phyloP scores from a whole-genome alignment of 2,797 vertebrate species.

The Enteromius radiatus region DNA sequence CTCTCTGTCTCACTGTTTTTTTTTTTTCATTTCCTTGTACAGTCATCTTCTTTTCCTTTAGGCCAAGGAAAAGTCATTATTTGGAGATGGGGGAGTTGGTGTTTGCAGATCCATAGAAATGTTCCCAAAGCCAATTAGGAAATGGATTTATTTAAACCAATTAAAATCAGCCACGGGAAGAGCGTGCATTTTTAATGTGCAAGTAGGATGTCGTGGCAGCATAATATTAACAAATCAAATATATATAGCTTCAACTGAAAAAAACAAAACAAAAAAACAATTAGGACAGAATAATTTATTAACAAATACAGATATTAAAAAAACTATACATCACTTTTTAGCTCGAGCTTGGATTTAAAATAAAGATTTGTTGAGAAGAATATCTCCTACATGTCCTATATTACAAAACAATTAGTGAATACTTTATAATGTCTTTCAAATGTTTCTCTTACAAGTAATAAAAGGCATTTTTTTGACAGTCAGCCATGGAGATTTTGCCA shows the following conservation, averaged over 20 bases:
- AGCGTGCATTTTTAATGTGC: constrained; percentile 27
- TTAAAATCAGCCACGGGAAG: constrained; percentile 39
- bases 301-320: not conserved
- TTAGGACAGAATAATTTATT: constrained; percentile 18
- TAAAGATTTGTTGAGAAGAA: not conserved
- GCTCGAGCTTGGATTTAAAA: constrained; percentile 5
- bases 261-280: not conserved
- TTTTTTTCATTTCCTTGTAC: constrained; percentile 39
- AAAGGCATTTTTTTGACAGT: constrained; percentile 19
- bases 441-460: constrained; percentile 31
- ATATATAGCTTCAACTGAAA: not conserved
- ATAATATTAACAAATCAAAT: constrained; percentile 41
- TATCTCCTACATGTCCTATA: not conserved
- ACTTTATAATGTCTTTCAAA: not conserved
- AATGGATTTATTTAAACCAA: constrained; percentile 56
- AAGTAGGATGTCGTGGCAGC: constrained; percentile 19
- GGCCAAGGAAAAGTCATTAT: constrained; percentile 80
- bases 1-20: constrained; percentile 69
- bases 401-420: constrained; percentile 39
- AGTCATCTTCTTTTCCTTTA: constrained; percentile 65
- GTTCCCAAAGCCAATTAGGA: constrained; percentile 83
- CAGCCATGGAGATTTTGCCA: not conserved
- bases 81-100: constrained; percentile 66
- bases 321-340: constrained; percentile 16
- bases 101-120: constrained; percentile 43